Percentiles rank a stretch among this genome's conserved stretches.
These are phyloP conservation scores for Rhinoraja longicauda DNA, from an alignment of 2,797 vertebrate genomes.

Conservation along the genomic window DNA sequence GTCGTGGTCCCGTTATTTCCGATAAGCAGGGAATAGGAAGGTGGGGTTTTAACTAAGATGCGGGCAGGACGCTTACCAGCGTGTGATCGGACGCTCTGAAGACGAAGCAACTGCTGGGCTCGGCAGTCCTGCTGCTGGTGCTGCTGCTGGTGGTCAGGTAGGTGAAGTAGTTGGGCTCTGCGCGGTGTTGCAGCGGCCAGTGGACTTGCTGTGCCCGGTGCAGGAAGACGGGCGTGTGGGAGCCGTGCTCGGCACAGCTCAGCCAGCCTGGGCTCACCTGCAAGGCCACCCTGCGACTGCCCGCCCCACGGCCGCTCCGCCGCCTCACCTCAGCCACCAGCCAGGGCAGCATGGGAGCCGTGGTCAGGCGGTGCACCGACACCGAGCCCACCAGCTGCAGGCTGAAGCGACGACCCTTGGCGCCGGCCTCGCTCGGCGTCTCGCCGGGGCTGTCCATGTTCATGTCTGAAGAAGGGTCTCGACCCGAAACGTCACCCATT, in stretches of 20 bases:
- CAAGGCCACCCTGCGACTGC: conserved; percentile 59
- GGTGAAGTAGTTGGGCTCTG: conserved; percentile 81
- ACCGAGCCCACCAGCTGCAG: conserved; percentile 75
- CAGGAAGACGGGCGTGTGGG: conserved; percentile 75
- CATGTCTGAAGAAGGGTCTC: too few species aligned
- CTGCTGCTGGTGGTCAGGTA: conserved; percentile 71
- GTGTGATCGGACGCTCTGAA: conserved; percentile 78
- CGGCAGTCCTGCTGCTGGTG: conserved; percentile 50
- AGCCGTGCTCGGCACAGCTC: conserved; percentile 58
- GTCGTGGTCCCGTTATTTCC: background rate
- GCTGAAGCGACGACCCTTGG: conserved; percentile 52
- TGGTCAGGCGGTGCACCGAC: conserved; percentile 76
- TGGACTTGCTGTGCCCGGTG: conserved; percentile 75
- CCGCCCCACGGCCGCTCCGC: conserved; percentile 48
- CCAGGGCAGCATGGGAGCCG: conserved; percentile 92
- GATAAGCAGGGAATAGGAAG: background rate
- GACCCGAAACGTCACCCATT: too few species aligned
- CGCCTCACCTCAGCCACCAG: conserved; percentile 80
- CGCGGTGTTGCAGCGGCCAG: conserved; percentile 89
- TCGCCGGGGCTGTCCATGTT: too few species aligned
- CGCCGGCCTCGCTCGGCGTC: conserved; percentile 49
- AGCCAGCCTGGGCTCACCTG: conserved; percentile 66
- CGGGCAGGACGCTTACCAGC: conserved; percentile 59
- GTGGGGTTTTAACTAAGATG: too few species aligned
- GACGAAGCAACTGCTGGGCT: conserved; percentile 76